Base-by-base conservation (phyloP, 1,140 invertebrate species). In the Heliconius eleuchia region DNA sequence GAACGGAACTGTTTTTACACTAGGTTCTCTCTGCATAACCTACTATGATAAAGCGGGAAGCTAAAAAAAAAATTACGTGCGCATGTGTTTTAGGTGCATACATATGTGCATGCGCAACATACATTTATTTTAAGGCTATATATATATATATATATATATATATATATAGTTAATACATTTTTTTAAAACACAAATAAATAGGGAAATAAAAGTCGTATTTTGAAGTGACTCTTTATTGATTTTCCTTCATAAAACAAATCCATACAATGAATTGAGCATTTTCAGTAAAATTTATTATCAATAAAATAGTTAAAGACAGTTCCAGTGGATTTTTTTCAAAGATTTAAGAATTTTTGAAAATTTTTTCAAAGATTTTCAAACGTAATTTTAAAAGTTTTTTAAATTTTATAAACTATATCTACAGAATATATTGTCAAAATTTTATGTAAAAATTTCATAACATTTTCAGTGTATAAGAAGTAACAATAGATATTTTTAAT, bases 201-300 rank as follows among this genome's bases (percentile, higher is more conserved):
- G 23, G 23, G 16, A 52, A 83, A 78, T 79, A 73, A 75, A 77
- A 75, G 70, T 76, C 57, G 34, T 52, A 72, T 76, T 74, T 78
- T 79, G 83, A 80, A 82, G 82, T 73, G 74, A 83, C 80, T 84
- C 83, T 91, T 92, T 92, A 92, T 92, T 92, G 88, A 85, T 89
- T 92, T 92, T 91, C 90, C 90, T 89, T 89, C 90, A 92, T 86
- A 89, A 88, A 87, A 85, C 55, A 80, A 81, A 84, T 34, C 3
- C 3, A 77, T 70, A 71, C 19, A 30, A 66, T n/a, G 60, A 66
- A 71, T 80, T 80, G 79, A 80, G 79, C 79, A 74, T 77, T 77
- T 66, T 80, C 52, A 71, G 52, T 78, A 66, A 60, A 60, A 74
- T 50, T 55, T 18, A 74, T 19, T 34, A 57, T 13, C 23, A 16